Base-by-base conservation (phyloP, 1,140 invertebrate genomes). In the Diorhabda carinulata region DNA sequence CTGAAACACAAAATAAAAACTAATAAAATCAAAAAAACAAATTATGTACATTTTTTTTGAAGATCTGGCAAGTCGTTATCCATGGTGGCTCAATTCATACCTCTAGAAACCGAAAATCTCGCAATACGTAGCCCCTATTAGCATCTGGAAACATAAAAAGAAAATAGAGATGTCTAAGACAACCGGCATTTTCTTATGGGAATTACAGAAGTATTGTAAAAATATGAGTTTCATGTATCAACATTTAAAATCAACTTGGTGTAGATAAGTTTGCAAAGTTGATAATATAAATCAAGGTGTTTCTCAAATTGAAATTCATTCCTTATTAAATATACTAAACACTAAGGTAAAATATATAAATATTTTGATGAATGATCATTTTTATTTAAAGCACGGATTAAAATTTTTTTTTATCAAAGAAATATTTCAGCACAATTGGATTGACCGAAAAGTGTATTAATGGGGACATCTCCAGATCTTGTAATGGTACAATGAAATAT, bases 91-190 rank as follows among this genome's bases (percentile, higher is more conserved):
- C 70, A 64, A 68, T 45, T 58, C 70, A 69, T 67, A 66, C 66
- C 70, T 71, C 75, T 71, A 69, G 71, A 61, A 71, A 72, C 47
- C 70, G 66, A 64, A 73, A 70, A 63, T 73, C 67, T 67, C 72
- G 70, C 65, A 72, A 72, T 66, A 70, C 65, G 66, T 73, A 69
- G 74, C 73, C 74, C 76, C 70, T 75, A 74, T 76, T 70, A 73
- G 71, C 64, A 81, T 81, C 80, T 81, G 80, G 72, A 81, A 81
- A 80, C 78, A 81, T 78, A 81, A 81, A 80, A 75, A 79, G 76
- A 81, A 78, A 80, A 77, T 80, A 80, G 78, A 79, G 73, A 77
- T 76, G 78, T 80, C 77, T 80, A 75, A 75, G 66, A 73, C 69
- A 73, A 74, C 71, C 72, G 70, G 61, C 64, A 57, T 63, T 72